A percentile compares a stretch with the other conserved stretches of the same genome.
Evolutionary conservation across 2,797 vertebrate genomes (phyloP).

Genomic region (Sardinella longiceps): DNA sequence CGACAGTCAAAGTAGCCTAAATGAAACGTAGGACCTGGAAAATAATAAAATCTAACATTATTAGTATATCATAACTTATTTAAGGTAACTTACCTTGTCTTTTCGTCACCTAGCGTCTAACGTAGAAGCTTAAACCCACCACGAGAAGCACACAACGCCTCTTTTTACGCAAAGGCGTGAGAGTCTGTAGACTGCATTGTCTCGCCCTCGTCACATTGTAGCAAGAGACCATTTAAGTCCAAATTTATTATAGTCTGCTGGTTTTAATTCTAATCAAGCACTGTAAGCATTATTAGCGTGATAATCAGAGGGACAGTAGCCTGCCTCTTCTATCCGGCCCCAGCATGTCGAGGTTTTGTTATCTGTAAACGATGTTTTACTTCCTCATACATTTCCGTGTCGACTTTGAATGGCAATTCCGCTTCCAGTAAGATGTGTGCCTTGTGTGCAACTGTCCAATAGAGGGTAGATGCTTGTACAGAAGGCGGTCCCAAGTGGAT

Average conservation of each 20-base stretch:
- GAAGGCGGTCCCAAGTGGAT: constrained; percentile 50
- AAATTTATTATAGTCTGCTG: not conserved
- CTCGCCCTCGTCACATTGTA: not conserved
- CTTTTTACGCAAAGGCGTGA: constrained; percentile 22
- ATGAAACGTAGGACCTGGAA: not conserved
- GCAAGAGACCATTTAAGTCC: not conserved
- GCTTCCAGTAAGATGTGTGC: constrained; percentile 51
- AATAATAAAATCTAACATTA: not conserved
- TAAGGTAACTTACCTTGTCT: not conserved
- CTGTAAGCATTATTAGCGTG: constrained; percentile 29
- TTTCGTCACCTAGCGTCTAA: not conserved
- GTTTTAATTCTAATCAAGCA: not conserved
- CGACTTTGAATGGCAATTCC: constrained; percentile 47
- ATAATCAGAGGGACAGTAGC: not conserved
- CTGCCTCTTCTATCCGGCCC: constrained; percentile 36
- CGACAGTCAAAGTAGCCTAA: not conserved
- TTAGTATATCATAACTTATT: not conserved
- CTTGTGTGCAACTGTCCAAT: constrained; percentile 47
- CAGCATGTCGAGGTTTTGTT: constrained; percentile 54
- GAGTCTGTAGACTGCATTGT: not conserved
- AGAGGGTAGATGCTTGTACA: accelerated
- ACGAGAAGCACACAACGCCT: constrained; percentile 52
- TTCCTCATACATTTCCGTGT: constrained; percentile 70
- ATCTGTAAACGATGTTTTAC: constrained; percentile 58
- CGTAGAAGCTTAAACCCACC: not conserved